Evolutionary conservation across 2,113 vertebrate species (phyloP).

Genomic region (Bubo scandiacus): DNA sequence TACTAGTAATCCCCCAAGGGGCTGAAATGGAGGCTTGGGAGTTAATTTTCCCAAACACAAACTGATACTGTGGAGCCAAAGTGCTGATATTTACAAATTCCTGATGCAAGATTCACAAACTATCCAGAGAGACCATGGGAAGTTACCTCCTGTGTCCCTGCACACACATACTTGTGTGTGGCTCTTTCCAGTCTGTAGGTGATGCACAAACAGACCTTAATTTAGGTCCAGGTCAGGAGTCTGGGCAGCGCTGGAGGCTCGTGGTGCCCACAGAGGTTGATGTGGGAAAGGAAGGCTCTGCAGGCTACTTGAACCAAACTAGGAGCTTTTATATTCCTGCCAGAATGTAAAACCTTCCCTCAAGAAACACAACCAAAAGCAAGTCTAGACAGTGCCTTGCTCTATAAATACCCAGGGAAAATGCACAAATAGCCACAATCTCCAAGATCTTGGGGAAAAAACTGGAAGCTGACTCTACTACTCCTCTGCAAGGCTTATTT

Average conservation of each 20-base stretch:
- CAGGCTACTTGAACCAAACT: neutral
- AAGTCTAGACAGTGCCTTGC: neutral
- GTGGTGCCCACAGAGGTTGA: rapidly evolving
- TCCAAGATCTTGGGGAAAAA: neutral
- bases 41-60: neutral
- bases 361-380: neutral
- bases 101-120: neutral
- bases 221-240: neutral
- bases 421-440: neutral
- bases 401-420: conserved; percentile 14
- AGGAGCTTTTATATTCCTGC: neutral
- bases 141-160: rapidly evolving
- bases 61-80: neutral
- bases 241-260: neutral
- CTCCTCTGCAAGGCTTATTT: neutral
- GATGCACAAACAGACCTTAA: rapidly evolving
- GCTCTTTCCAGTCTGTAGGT: neutral
- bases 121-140: neutral
- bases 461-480: neutral
- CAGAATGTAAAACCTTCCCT: neutral
- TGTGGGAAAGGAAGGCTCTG: neutral
- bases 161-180: rapidly evolving
- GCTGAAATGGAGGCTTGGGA: neutral
- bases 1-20: neutral
- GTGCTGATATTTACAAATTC: neutral